Evolutionary conservation across 1,140 invertebrate genomes (phyloP).

Genomic region (Lucilia sericata): DNA sequence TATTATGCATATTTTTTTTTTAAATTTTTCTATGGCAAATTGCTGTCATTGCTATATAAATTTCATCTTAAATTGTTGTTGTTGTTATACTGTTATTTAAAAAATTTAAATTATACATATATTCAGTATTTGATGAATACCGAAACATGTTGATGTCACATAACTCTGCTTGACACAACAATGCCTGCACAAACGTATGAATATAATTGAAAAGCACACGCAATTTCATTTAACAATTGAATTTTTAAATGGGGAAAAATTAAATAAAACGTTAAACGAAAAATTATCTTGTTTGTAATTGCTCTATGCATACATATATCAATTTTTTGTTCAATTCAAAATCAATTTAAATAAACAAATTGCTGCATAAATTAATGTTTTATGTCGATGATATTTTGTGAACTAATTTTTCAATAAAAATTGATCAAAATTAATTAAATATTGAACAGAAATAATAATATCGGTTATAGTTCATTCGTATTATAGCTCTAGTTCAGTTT

Average conservation of each 20-base stretch:
- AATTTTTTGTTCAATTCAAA: too few relatives aligned
- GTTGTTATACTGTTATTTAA: not conserved
- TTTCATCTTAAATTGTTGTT: not conserved
- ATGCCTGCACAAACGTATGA: not conserved
- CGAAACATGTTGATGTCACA: not conserved
- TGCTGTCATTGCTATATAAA: not conserved
- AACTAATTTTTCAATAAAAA: too few relatives aligned
- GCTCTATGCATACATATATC: not conserved
- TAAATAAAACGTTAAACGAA: not conserved
- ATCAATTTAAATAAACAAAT: too few relatives aligned
- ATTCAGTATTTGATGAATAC: not conserved
- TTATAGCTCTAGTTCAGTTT: too few relatives aligned
- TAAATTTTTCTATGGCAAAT: too few relatives aligned
- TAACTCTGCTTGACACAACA: not conserved
- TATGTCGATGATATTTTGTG: too few relatives aligned
- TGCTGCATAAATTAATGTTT: too few relatives aligned
- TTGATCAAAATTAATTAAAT: too few relatives aligned
- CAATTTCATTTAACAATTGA: not conserved
- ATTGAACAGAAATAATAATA: too few relatives aligned
- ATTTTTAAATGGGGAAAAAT: not conserved
- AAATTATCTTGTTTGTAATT: not conserved
- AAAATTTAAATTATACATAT: not conserved
- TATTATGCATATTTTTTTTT: too few relatives aligned
- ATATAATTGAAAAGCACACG: constrained; percentile 17
- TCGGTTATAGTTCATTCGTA: too few relatives aligned